These are phyloP conservation scores for Musca domestica DNA, from an alignment of 1,140 invertebrate species.

Conservation along the genomic window DNA sequence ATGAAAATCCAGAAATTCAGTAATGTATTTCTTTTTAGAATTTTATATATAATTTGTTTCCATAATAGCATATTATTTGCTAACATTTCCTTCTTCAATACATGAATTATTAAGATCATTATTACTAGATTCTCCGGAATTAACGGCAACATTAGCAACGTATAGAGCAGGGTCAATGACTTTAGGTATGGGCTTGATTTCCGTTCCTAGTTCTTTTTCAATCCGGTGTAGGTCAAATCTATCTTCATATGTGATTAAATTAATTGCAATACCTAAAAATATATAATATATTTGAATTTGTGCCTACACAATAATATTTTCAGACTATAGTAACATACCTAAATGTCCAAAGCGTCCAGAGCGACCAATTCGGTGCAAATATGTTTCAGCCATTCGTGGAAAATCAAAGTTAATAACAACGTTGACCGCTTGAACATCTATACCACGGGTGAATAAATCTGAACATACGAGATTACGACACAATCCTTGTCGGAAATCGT, in stretches of 20 bases:
- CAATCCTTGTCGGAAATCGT: constrained; percentile 95
- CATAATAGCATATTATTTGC: constrained; percentile 45
- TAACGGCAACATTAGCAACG: constrained; percentile 64
- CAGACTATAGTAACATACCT: constrained; percentile 48
- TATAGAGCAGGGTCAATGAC: constrained; percentile 96
- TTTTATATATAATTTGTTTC: constrained; percentile 16
- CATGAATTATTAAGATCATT: constrained; percentile 53
- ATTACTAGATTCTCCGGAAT: constrained; percentile 42
- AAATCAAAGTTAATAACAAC: constrained; percentile 99
- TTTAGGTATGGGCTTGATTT: constrained; percentile 99
- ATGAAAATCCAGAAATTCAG: constrained; percentile 24
- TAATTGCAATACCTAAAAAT: constrained; percentile 88
- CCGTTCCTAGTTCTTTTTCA: constrained; percentile 96
- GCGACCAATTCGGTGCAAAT: constrained; percentile 98
- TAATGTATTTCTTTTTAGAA: constrained; percentile 21
- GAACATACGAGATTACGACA: constrained; percentile 93
- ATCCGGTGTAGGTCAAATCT: constrained; percentile 96
- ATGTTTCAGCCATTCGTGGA: constrained; percentile 99
- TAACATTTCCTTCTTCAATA: constrained; percentile 56
- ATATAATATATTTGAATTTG: neutral
- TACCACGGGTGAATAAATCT: constrained; percentile 98
- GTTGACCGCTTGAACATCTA: constrained; percentile 99
- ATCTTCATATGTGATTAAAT: constrained; percentile 99
- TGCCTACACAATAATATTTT: neutral
- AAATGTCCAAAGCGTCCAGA: constrained; percentile 98